Evolutionary conservation across 2,888 invertebrate species (phyloP).

Genomic region (Ophonus ardosiacus): DNA sequence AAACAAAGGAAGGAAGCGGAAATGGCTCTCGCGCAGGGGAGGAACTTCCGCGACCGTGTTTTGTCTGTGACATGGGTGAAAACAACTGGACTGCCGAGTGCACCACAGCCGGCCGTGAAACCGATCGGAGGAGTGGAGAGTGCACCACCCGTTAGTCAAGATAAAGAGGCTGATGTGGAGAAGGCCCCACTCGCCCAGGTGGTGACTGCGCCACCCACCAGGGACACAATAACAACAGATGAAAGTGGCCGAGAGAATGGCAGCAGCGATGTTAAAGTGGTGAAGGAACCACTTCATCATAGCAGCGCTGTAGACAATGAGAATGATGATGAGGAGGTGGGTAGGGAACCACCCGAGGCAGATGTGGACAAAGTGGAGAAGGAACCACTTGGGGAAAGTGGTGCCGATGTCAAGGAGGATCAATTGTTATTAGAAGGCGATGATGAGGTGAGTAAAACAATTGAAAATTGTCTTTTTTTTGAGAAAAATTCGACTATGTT

Average conservation of each 20-base stretch:
- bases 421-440: slow-evolving; percentile 74
- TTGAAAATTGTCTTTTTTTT: neutral
- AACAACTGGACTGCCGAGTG: neutral
- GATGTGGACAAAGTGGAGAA: neutral
- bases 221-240: no score
- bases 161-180: no score
- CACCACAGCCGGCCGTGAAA: neutral
- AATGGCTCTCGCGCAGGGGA: slow-evolving; percentile 85
- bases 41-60: slow-evolving; percentile 81
- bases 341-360: neutral
- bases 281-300: neutral
- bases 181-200: no score
- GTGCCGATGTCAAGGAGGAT: slow-evolving; percentile 74
- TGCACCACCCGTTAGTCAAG: neutral
- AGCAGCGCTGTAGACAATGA: neutral
- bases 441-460: slow-evolving; percentile 71
- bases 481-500: neutral
- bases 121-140: neutral
- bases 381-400: neutral
- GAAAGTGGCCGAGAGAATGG: no score
- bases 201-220: no score
- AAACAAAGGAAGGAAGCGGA: slow-evolving; percentile 88
- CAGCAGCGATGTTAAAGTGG: neutral
- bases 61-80: slow-evolving; percentile 74
- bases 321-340: neutral